phyloP scores from a whole-genome alignment of 2,113 vertebrate species.

The Lampris megalopsis region DNA sequence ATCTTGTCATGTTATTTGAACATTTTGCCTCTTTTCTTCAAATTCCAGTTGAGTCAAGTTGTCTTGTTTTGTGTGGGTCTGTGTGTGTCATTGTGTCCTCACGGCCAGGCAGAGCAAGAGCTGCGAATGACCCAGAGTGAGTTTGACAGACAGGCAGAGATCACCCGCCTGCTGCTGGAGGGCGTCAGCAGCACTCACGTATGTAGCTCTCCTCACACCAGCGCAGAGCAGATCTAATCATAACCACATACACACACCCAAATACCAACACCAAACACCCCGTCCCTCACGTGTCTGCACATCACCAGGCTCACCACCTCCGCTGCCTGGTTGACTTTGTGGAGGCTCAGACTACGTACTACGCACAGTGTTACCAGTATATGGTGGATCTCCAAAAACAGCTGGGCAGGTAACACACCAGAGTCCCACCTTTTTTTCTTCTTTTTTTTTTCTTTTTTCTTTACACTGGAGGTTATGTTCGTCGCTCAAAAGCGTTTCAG shows the following conservation, averaged over 20 bases:
- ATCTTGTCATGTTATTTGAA: too few relatives aligned
- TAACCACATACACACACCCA: too few relatives aligned
- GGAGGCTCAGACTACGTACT: constrained; percentile 97
- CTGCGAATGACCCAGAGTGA: constrained; percentile 96
- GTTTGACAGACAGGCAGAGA: constrained; percentile 98
- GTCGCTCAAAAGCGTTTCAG: neutral
- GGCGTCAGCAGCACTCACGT: constrained; percentile 98
- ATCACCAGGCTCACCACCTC: constrained; percentile 92
- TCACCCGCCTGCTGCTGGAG: constrained; percentile 95
- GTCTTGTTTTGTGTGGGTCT: too few relatives aligned
- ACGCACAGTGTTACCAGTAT: constrained; percentile 98
- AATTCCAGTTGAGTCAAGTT: too few relatives aligned
- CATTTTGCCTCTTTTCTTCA: too few relatives aligned
- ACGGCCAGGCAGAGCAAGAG: constrained; percentile 92
- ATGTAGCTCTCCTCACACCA: constrained; percentile 58
- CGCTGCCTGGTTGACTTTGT: constrained; percentile 98
- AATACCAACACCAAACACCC: too few relatives aligned
- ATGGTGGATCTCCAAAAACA: constrained; percentile 99
- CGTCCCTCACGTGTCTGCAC: neutral
- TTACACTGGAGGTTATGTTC: neutral
- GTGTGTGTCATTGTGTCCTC: neutral
- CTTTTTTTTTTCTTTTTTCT: neutral
- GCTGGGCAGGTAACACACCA: constrained; percentile 90
- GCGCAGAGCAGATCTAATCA: too few relatives aligned
- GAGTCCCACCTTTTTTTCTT: neutral